A percentile compares a stretch with the other conserved stretches of the same genome.
Evolutionary conservation across 2,797 vertebrate species (phyloP).

Genomic region (Arctocebus calabarensis): DNA sequence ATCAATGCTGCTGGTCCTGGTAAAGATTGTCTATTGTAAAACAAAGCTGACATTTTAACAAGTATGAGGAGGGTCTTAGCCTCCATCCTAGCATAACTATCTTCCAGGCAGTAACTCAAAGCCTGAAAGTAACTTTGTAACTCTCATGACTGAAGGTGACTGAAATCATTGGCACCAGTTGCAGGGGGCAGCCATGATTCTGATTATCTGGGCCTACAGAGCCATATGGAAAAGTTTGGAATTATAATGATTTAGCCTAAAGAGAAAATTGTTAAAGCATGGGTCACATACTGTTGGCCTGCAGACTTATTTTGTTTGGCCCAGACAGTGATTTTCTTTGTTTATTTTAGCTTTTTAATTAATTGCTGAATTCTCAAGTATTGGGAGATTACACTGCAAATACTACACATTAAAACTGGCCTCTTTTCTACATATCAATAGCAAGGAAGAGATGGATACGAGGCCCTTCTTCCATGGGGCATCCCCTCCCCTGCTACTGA

Average conservation of each 20-base stretch:
- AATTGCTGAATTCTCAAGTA: neutral
- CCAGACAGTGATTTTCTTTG: neutral
- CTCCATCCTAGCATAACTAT: slow-evolving; percentile 42
- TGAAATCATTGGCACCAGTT: neutral
- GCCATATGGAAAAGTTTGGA: slow-evolving; percentile 18
- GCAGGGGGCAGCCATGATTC: neutral
- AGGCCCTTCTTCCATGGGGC: neutral
- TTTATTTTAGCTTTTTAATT: slow-evolving; percentile 51
- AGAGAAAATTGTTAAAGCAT: slow-evolving; percentile 36
- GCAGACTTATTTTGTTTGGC: neutral
- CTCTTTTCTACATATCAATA: neutral
- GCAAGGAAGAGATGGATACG: neutral
- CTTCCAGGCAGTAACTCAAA: slow-evolving; percentile 37
- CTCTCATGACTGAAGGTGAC: neutral
- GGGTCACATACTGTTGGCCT: neutral
- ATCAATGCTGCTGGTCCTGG: neutral
- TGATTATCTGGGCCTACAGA: neutral
- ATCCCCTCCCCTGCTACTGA: neutral
- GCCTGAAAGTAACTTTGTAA: slow-evolving; percentile 54
- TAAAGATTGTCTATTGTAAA: neutral
- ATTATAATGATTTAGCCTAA: neutral
- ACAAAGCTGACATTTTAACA: slow-evolving; percentile 62
- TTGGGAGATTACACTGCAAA: neutral
- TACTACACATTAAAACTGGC: neutral
- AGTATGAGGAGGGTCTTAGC: slow-evolving; percentile 47